A percentile compares a stretch with the other conserved stretches of the same genome.
Conservation (phyloP, 2,797 vertebrate species). For the Notamacropus eugenii region DNA sequence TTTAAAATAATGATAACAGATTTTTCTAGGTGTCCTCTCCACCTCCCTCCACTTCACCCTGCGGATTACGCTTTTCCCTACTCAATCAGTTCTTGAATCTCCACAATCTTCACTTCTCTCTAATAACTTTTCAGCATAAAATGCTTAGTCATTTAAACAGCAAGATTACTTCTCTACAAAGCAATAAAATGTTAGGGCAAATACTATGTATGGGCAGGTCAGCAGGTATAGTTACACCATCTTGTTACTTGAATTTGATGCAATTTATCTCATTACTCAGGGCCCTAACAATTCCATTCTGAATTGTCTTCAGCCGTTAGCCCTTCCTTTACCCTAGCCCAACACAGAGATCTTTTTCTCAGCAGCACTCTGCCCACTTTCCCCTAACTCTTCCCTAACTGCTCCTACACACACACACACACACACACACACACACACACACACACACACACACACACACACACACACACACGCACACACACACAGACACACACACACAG, state of each 20-base stretch:
- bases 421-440: no score
- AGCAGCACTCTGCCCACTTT: no score
- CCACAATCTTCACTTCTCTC: background rate
- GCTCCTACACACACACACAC: no score
- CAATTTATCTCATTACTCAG: conserved; percentile 39
- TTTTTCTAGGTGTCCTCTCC: background rate
- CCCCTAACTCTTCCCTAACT: no score
- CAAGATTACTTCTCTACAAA: background rate
- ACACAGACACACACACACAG: no score
- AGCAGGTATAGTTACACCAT: no score
- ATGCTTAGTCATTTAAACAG: background rate
- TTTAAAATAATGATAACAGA: background rate
- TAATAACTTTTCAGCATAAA: background rate
- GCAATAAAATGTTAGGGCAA: background rate
- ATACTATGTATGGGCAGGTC: background rate
- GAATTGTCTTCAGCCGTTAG: background rate
- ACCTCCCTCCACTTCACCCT: background rate
- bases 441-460: no score
- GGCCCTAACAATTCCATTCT: background rate
- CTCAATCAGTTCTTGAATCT: background rate
- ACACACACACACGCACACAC: no score
- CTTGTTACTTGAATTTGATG: background rate
- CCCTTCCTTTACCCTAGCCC: background rate
- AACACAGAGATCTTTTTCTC: background rate
- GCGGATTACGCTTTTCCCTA: background rate